These are phyloP conservation scores for Pachyramphus minor DNA, from an alignment of 2,113 vertebrate genomes.

Conservation along the genomic window DNA sequence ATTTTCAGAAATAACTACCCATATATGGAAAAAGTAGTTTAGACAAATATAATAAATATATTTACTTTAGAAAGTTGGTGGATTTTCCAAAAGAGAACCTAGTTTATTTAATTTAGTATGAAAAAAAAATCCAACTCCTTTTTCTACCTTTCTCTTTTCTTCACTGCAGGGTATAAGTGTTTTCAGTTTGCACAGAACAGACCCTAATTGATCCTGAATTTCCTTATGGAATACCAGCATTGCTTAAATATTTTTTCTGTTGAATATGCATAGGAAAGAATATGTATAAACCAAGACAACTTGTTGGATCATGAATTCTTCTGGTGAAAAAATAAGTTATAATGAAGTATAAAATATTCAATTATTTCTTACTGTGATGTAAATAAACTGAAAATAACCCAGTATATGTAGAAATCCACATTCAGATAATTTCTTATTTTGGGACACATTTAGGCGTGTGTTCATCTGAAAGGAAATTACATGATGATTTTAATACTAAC, in stretches of 20 bases:
- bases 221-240: background rate
- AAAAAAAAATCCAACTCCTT: background rate
- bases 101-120: background rate
- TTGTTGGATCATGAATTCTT: background rate
- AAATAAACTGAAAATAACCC: background rate
- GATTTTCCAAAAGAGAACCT: background rate
- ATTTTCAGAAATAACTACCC: background rate
- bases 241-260: background rate
- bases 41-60: background rate
- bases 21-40: background rate
- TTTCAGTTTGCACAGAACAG: background rate
- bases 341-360: background rate
- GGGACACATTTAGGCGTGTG: background rate
- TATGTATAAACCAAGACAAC: background rate
- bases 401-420: background rate
- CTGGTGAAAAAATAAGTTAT: background rate
- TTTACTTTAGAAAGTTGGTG: background rate
- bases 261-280: background rate
- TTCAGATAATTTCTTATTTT: background rate
- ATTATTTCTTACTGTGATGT: background rate
- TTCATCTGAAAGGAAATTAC: background rate
- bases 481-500: accelerated
- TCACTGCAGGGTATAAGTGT: background rate
- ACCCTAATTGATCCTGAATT: background rate
- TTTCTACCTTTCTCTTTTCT: background rate